Evolutionary conservation across 2,888 invertebrate species (phyloP).

Genomic region (Cheilosia variabilis): DNA sequence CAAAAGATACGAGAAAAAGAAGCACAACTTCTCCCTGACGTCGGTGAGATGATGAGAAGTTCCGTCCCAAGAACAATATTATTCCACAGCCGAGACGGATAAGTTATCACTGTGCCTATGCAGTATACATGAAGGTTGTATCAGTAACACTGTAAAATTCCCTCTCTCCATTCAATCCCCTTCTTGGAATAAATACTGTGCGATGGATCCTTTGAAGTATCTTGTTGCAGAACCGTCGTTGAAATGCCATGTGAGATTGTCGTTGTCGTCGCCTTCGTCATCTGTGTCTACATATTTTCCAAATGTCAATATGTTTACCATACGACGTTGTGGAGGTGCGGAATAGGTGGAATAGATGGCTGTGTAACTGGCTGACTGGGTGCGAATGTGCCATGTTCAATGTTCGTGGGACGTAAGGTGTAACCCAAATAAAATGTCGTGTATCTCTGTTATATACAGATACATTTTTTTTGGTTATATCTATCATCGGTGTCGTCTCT

Average conservation of each 20-base stretch:
- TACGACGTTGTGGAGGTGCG: slow-evolving; percentile 1
- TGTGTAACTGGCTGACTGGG: not conserved
- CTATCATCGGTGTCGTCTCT: slow-evolving; percentile 37
- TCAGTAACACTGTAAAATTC: slow-evolving; percentile 48
- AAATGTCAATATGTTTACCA: slow-evolving; percentile 22
- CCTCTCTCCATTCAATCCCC: not conserved
- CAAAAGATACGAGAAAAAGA: slow-evolving; percentile 2
- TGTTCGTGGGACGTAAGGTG: slow-evolving; percentile 12
- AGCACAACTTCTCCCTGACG: not conserved
- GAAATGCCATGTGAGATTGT: slow-evolving; percentile 25
- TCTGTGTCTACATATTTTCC: slow-evolving; percentile 32
- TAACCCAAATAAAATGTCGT: slow-evolving; percentile 24
- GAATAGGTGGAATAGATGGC: not conserved
- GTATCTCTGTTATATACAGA: not conserved
- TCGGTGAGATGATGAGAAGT: not conserved
- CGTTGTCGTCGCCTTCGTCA: slow-evolving; percentile 22
- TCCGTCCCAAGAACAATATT: not conserved
- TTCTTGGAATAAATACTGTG: slow-evolving; percentile 3
- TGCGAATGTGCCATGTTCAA: slow-evolving; percentile 36
- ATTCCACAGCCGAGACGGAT: not conserved
- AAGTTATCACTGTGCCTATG: slow-evolving; percentile 26
- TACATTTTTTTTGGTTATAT: slow-evolving; percentile 20
- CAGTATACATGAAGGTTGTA: slow-evolving; percentile 20
- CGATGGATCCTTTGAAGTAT: slow-evolving; percentile 32
- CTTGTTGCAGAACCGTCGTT: slow-evolving; percentile 18